A percentile compares a stretch with the other conserved stretches of the same genome.
phyloP scores from a whole-genome alignment of 2,113 vertebrate genomes.

The Puntigrus tetrazona region DNA sequence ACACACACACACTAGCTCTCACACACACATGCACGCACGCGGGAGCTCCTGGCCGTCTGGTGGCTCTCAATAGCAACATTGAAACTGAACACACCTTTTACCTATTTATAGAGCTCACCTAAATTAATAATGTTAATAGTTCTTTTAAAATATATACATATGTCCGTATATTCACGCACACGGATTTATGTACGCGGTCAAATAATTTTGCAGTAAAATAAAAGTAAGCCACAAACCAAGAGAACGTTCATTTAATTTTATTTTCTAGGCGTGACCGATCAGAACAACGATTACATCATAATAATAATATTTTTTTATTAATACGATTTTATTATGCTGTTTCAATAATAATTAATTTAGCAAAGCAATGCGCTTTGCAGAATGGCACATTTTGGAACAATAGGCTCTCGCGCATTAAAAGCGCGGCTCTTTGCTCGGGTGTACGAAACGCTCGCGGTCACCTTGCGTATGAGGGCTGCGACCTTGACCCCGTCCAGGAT shows the following conservation, averaged over 20 bases:
- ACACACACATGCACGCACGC: background rate
- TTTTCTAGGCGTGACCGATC: slow-evolving; percentile 30
- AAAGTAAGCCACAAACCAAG: background rate
- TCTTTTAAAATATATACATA: background rate
- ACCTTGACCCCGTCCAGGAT: slow-evolving; percentile 76
- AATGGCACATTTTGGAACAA: background rate
- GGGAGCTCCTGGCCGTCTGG: slow-evolving; percentile 3
- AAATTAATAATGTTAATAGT: slow-evolving; percentile 68
- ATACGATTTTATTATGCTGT: too few species aligned
- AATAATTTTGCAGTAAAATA: background rate
- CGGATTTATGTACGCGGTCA: too few species aligned
- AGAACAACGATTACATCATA: slow-evolving; percentile 9
- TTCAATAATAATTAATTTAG: background rate
- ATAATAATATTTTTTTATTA: too few species aligned
- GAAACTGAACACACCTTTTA: slow-evolving; percentile 52
- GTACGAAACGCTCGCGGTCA: slow-evolving; percentile 56
- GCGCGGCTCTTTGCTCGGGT: background rate
- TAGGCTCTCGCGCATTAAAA: background rate
- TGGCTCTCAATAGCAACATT: slow-evolving; percentile 20
- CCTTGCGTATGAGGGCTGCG: slow-evolving; percentile 65
- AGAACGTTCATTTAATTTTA: background rate
- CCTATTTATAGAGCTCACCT: slow-evolving; percentile 50
- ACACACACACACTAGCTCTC: background rate
- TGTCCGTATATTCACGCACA: too few species aligned
- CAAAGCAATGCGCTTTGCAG: background rate